Evolutionary conservation across 2,888 invertebrate genomes (phyloP), one percentile per base, ranked within the genome.

Genomic region (Neria commutata): DNA sequence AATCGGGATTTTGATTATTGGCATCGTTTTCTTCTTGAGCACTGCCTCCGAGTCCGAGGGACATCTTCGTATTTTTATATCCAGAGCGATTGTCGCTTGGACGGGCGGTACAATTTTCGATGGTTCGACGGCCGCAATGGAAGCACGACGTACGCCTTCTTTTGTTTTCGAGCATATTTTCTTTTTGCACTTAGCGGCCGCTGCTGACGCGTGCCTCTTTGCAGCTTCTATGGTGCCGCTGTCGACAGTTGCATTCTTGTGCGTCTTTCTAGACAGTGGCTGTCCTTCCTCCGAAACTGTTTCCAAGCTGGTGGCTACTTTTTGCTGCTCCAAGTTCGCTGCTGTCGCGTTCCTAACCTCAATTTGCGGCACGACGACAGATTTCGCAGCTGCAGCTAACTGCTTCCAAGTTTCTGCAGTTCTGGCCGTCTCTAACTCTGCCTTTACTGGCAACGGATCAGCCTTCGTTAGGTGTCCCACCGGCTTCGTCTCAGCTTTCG

Each of bases 31-130:
- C 70, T 73, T 74, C 60, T 76, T 79, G 3, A 78, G 67, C 60
- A 79, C 65, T 45, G 80, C 66, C 57, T 73, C 77, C 10, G 79
- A 78, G 63, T 80, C 79, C 16, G 79, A 79, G 54, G 79, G 78
- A 55, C 80, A 69, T 25, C 79, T 70, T 61, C 74, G 73, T 63
- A 60, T 61, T 45, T 64, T 67, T 10, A 64, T 17, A 2, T 58
- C 33, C 23, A 68, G 61, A 25, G 63, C 48, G 33, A 61, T 24
- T 6, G 59, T 37, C 40, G 58, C 50, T 58, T 67, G 67, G 29
- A 68, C 58, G 6, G 68, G 52, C 14, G 71, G 63, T 57, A 72
- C 74, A 54, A 77, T 78, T 68, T 70, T 74, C 3, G 78, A 76
- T 48, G 68, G 69, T 60, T 79, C 79, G n/a, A 77, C 74, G 3